Percentiles rank a stretch among this genome's conserved stretches.
Evolutionary conservation across 2,113 vertebrate species (phyloP).

Genomic region (Alaudala cheleensis): DNA sequence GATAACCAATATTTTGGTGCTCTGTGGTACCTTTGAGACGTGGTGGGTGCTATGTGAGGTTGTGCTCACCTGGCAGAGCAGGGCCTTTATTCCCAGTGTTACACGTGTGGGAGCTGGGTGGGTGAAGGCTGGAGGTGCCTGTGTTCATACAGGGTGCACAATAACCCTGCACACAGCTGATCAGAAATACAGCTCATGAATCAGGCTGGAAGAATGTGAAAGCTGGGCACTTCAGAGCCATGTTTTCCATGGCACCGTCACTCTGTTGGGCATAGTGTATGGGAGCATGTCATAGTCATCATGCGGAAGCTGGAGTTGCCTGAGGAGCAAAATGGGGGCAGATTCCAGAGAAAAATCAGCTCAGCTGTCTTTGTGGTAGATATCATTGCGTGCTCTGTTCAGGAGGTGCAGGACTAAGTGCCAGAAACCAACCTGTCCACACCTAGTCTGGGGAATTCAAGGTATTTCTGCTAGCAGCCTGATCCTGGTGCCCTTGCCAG

Average conservation of each 20-base stretch:
- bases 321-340: not conserved
- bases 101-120: not conserved
- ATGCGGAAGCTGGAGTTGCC: not conserved
- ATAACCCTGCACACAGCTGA: not conserved
- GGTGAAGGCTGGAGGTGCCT: not conserved
- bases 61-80: not conserved
- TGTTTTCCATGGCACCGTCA: not conserved
- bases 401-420: not conserved
- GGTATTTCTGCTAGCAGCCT: not conserved
- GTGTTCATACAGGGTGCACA: not conserved
- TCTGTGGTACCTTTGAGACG: not conserved
- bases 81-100: not conserved
- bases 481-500: not conserved
- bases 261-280: accelerated
- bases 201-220: not conserved
- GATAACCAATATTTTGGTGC: not conserved
- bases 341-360: not conserved
- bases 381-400: not conserved
- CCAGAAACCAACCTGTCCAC: not conserved
- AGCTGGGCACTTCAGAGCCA: not conserved
- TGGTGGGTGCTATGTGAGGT: not conserved
- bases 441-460: not conserved
- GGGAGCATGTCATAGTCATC: not conserved
- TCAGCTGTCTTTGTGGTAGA: not conserved
- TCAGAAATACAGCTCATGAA: not conserved